Percentiles rank a stretch among this genome's conserved stretches.
Evolutionary conservation across 2,797 vertebrate genomes (phyloP).

Genomic region (Sarcoramphus papa): DNA sequence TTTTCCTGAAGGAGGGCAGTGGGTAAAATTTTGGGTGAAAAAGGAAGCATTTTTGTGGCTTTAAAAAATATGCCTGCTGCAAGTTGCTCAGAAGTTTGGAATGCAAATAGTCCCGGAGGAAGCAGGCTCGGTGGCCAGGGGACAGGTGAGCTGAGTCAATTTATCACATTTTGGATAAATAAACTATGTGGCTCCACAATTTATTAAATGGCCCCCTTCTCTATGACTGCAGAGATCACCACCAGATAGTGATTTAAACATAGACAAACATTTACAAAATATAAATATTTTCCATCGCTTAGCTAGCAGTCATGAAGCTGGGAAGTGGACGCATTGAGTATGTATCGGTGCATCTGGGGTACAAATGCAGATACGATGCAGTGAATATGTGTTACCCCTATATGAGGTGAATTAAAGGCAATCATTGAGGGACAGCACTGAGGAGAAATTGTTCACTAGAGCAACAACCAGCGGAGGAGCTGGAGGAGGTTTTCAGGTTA

Average conservation of each 20-base stretch:
- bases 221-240: neutral
- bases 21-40: neutral
- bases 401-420: neutral
- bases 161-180: neutral
- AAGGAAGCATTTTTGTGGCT: neutral
- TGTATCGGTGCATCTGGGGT: neutral
- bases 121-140: neutral
- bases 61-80: neutral
- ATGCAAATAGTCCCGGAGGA: neutral
- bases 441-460: neutral
- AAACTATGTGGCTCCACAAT: neutral
- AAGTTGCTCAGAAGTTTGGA: neutral
- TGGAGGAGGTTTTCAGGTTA: neutral
- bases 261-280: neutral
- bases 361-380: neutral
- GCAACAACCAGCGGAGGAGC: fast-evolving
- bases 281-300: neutral
- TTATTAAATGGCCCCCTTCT: neutral
- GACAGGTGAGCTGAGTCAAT: neutral
- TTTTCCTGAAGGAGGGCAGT: neutral
- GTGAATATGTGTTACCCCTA: neutral
- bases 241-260: neutral
- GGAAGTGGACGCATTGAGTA: neutral
- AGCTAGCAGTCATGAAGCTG: neutral
- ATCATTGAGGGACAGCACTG: neutral